Percentiles rank a stretch among this genome's conserved stretches.
These are phyloP conservation scores for Halcyon badia DNA, from an alignment of 2,797 vertebrate genomes.

Conservation along the genomic window DNA sequence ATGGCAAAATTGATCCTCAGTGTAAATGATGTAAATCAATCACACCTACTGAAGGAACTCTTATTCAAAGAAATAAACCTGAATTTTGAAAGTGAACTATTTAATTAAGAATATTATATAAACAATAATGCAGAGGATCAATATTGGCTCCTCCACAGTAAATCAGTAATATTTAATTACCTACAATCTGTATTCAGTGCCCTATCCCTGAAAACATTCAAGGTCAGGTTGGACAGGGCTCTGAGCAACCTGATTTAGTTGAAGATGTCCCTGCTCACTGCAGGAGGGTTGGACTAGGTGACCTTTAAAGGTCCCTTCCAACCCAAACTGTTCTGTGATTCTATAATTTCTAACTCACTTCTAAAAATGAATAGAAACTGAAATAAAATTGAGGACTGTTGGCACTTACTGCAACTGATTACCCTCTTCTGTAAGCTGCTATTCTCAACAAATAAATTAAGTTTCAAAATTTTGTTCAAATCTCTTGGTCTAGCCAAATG, in stretches of 20 bases:
- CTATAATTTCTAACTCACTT: background rate
- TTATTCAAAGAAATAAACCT: background rate
- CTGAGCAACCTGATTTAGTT: no score
- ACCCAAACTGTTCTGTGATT: no score
- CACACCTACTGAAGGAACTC: background rate
- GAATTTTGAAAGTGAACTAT: background rate
- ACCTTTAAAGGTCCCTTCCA: no score
- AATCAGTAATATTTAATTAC: background rate
- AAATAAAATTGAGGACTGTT: background rate
- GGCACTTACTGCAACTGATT: background rate
- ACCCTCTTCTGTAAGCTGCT: background rate
- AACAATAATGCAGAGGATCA: background rate
- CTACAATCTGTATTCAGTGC: background rate
- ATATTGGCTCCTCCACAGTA: background rate
- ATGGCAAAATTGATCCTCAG: background rate
- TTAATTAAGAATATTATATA: background rate
- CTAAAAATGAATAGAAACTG: background rate
- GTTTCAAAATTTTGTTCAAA: background rate
- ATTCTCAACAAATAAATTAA: background rate
- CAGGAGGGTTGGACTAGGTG: no score
- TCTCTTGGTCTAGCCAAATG: background rate
- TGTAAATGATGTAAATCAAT: background rate
- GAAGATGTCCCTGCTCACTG: no score
- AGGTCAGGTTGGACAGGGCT: no score
- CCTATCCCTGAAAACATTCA: no score